These are phyloP conservation scores for Anagrus nilaparvatae DNA, from an alignment of 1,140 invertebrate genomes.

Conservation along the genomic window DNA sequence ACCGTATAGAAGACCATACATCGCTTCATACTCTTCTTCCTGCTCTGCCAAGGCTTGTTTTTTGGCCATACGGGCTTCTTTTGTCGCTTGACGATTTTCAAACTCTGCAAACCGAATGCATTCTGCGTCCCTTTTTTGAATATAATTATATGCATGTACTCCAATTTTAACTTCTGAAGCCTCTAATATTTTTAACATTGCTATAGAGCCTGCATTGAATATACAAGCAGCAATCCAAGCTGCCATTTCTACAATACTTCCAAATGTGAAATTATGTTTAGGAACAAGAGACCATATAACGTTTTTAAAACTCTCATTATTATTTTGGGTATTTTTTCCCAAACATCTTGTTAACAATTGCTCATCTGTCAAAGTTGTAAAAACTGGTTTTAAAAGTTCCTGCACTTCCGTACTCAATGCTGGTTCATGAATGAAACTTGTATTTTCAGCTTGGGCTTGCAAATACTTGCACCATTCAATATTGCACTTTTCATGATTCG, in stretches of 20 bases:
- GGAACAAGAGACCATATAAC: conserved; percentile 6
- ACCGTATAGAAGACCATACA: conserved; percentile 7
- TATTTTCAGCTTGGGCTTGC: not conserved
- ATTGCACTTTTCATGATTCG: not conserved
- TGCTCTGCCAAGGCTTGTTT: too few relatives aligned
- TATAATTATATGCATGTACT: not conserved
- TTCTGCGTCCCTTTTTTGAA: conserved; percentile 3
- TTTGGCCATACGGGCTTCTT: conserved; percentile 5
- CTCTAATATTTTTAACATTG: conserved; percentile 13
- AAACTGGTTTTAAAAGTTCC: not conserved
- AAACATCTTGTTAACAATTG: not conserved
- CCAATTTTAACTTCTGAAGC: conserved; percentile 6
- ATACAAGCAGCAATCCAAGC: conserved; percentile 1
- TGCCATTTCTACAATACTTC: conserved; percentile 2
- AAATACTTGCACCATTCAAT: not conserved
- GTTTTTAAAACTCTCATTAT: conserved; percentile 6
- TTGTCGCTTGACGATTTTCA: conserved; percentile 3
- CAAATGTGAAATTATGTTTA: conserved; percentile 3
- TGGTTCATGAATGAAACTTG: not conserved
- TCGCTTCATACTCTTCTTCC: not conserved
- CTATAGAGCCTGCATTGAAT: conserved; percentile 7
- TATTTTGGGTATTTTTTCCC: not conserved
- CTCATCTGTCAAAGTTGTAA: not conserved
- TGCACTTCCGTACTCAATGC: too few relatives aligned
- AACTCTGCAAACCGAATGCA: conserved; percentile 5